Conservation (phyloP, 2,888 invertebrate species). For the Tetranychus truncatus region DNA sequence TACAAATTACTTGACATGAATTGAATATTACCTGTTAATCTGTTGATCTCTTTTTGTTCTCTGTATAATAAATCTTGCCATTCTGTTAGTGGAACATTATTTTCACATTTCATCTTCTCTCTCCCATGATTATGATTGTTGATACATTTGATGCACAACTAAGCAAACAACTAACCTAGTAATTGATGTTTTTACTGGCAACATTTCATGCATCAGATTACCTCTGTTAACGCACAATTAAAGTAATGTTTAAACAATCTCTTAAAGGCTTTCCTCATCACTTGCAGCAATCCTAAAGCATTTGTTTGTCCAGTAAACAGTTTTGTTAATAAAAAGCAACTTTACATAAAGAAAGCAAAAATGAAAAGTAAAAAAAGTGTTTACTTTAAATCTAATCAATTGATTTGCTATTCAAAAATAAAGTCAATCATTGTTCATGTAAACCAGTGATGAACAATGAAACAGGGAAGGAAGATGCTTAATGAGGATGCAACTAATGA, state of each 20-base stretch:
- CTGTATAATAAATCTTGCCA: no score
- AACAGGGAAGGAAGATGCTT: not conserved
- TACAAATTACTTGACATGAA: no score
- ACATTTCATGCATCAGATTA: not conserved
- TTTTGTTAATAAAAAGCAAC: not conserved
- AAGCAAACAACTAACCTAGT: not conserved
- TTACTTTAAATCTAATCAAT: no score
- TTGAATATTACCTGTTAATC: no score
- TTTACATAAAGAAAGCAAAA: no score
- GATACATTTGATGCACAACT: not conserved
- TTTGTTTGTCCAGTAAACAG: not conserved
- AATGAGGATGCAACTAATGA: constrained; percentile 17
- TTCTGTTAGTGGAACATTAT: no score
- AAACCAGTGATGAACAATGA: not conserved
- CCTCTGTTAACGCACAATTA: not conserved
- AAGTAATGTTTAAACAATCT: not conserved
- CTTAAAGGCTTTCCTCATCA: not conserved
- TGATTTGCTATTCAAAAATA: no score
- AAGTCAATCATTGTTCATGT: no score
- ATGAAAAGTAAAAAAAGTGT: no score
- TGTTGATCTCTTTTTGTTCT: no score
- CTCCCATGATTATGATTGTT: not conserved
- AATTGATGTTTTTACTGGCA: not conserved
- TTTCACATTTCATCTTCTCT: not conserved
- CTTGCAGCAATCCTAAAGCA: not conserved